Evolutionary conservation across 2,113 vertebrate genomes (phyloP).

Genomic region (Hemibagrus wyckioides): DNA sequence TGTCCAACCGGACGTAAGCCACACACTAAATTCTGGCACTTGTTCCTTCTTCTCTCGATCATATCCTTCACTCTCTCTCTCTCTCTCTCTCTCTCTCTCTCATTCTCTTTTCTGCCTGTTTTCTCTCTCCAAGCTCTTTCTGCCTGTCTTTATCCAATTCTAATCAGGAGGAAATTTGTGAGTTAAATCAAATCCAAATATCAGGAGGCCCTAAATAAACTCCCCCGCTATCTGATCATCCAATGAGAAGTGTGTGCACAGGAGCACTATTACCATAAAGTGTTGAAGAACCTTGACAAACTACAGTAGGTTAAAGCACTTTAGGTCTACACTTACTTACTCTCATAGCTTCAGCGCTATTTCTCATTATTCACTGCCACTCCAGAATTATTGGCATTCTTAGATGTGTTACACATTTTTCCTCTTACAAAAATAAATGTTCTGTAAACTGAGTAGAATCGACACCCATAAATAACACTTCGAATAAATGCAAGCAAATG

Average conservation of each 20-base stretch:
- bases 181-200: constrained; percentile 42
- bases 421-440: background rate
- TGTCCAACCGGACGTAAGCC: constrained; percentile 45
- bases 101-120: background rate
- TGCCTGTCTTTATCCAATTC: constrained; percentile 16
- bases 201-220: constrained; percentile 26
- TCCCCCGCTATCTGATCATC: constrained; percentile 8
- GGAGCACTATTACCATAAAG: constrained; percentile 15
- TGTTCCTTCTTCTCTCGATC: background rate
- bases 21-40: constrained; percentile 37
- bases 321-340: background rate
- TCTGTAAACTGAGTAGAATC: background rate
- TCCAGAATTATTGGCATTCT: background rate
- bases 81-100: constrained; percentile 6
- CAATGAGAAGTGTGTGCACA: constrained; percentile 21
- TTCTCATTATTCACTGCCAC: background rate
- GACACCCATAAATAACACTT: background rate
- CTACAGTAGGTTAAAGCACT: background rate
- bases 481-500: background rate
- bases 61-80: background rate
- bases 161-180: constrained; percentile 15
- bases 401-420: background rate
- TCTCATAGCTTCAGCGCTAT: constrained; percentile 3
- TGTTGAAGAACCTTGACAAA: constrained; percentile 14
- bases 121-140: background rate